Percentiles rank a stretch among this genome's conserved stretches.
Conservation (phyloP, 2,113 vertebrate genomes). For the Galemys pyrenaicus region DNA sequence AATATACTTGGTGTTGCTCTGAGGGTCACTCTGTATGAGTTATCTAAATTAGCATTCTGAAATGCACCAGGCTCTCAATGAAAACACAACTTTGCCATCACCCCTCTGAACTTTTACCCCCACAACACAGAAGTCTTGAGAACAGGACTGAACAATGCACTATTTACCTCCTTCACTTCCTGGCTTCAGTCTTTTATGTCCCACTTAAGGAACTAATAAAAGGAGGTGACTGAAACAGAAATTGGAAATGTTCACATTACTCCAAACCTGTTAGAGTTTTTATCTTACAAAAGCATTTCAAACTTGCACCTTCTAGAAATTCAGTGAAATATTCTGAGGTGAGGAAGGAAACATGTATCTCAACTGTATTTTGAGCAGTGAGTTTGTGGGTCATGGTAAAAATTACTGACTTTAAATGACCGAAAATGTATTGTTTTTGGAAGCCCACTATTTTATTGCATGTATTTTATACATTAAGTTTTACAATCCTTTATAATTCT, state of each 20-base stretch:
- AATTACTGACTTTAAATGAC: conserved; percentile 52
- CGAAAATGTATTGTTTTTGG: neutral
- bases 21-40: neutral
- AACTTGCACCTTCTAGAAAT: conserved; percentile 52
- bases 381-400: conserved; percentile 61
- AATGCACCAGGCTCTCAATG: neutral
- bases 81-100: neutral
- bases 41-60: neutral
- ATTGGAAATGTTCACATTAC: conserved; percentile 43
- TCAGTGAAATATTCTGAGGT: neutral
- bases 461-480: conserved; percentile 41
- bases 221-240: conserved; percentile 52
- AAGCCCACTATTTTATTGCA: conserved; percentile 30
- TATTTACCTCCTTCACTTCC: neutral
- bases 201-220: conserved; percentile 1
- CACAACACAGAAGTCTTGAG: neutral
- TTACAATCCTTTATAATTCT: conserved; percentile 64
- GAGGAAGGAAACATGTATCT: neutral
- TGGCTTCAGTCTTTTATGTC: conserved; percentile 13
- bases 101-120: neutral
- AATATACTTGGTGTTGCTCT: neutral
- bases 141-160: too few species aligned
- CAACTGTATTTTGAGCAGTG: conserved; percentile 33
- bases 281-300: conserved; percentile 49
- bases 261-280: conserved; percentile 55